These are phyloP conservation scores for Leucophora obtusa DNA, from an alignment of 2,888 invertebrate species.

Conservation along the genomic window DNA sequence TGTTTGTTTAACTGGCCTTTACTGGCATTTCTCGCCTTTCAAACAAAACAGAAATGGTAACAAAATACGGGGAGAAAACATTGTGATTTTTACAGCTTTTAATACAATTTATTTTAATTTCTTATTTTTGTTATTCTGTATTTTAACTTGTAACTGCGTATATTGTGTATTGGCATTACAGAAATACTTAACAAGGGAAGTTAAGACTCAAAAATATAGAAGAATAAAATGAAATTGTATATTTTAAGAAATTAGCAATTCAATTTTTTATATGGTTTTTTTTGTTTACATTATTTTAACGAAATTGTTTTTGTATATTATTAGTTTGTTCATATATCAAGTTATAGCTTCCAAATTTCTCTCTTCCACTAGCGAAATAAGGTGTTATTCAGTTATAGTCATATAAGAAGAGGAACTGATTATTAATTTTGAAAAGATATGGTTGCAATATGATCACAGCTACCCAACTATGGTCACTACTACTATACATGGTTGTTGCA, in stretches of 20 bases:
- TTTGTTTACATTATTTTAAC: not conserved
- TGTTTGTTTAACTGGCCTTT: slow-evolving; percentile 44
- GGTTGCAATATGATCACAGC: no score
- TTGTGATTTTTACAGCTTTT: slow-evolving; percentile 55
- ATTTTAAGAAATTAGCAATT: slow-evolving; percentile 73
- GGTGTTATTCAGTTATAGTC: no score
- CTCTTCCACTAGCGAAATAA: no score
- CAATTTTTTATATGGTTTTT: slow-evolving; percentile 68
- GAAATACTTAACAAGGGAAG: not conserved
- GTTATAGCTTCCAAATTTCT: no score
- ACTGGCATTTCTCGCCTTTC: slow-evolving; percentile 23
- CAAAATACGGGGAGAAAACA: slow-evolving; percentile 12
- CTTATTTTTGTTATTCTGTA: slow-evolving; percentile 34
- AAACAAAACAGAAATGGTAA: not conserved
- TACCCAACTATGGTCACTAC: no score
- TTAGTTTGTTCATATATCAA: no score
- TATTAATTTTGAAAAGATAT: no score
- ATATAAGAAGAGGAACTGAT: no score
- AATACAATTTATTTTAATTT: slow-evolving; percentile 61
- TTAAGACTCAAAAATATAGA: not conserved
- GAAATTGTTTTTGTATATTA: not conserved
- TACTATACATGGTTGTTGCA: no score
- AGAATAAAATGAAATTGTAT: slow-evolving; percentile 27
- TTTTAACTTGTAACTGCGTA: slow-evolving; percentile 19
- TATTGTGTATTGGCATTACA: not conserved